phyloP scores from a whole-genome alignment of 2,113 vertebrate species.

The Clarias batrachus region DNA sequence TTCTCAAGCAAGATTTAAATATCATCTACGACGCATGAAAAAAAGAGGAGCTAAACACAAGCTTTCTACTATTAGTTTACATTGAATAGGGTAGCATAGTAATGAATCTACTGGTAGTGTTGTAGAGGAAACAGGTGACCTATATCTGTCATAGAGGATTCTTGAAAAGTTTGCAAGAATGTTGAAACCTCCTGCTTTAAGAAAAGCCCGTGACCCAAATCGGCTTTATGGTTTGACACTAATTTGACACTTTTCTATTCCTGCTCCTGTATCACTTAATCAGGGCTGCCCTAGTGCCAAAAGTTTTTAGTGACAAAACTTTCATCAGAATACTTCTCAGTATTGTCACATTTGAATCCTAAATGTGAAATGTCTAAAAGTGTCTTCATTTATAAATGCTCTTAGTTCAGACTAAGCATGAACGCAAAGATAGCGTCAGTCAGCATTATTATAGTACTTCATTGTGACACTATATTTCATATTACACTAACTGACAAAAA shows the following conservation, averaged over 20 bases:
- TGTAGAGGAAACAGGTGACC: background rate
- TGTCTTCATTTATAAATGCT: background rate
- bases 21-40: background rate
- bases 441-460: background rate
- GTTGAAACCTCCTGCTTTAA: background rate
- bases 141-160: background rate
- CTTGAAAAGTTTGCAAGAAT: background rate
- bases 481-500: background rate
- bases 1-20: background rate
- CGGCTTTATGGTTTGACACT: background rate
- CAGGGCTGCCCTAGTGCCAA: background rate
- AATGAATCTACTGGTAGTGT: background rate
- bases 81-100: background rate
- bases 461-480: too few relatives aligned
- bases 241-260: background rate
- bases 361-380: background rate
- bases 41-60: background rate
- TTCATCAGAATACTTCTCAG: background rate
- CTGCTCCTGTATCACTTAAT: background rate
- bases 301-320: background rate
- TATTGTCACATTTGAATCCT: background rate
- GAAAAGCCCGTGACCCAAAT: background rate
- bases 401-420: background rate
- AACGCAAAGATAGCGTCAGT: background rate
- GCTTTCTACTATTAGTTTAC: background rate